Percentiles rank a stretch among this genome's conserved stretches.
phyloP scores from a whole-genome alignment of 2,113 vertebrate genomes.

The Nothobranchius furzeri region DNA sequence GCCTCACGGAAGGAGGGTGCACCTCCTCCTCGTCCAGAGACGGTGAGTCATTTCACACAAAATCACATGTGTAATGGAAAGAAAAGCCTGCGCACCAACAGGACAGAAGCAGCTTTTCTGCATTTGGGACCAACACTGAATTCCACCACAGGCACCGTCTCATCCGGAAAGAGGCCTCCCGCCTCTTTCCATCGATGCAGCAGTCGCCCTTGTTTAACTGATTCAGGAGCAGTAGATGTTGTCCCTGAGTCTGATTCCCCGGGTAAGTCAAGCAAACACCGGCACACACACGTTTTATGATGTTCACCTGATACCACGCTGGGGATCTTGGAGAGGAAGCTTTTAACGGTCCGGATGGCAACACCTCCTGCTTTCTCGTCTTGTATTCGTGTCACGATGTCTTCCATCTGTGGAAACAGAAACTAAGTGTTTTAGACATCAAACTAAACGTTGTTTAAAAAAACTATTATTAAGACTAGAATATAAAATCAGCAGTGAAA shows the following conservation, averaged over 20 bases:
- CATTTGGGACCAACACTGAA: conserved; percentile 34
- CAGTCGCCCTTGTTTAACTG: conserved; percentile 47
- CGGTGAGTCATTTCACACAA: conserved; percentile 58
- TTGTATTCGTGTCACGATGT: conserved; percentile 91
- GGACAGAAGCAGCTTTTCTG: conserved; percentile 20
- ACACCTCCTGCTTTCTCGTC: conserved; percentile 95
- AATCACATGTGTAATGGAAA: conserved; percentile 26
- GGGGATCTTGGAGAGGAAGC: conserved; percentile 97
- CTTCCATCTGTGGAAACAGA: conserved; percentile 86
- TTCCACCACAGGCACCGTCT: conserved; percentile 38
- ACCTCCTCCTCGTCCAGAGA: conserved; percentile 29
- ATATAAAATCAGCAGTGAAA: neutral
- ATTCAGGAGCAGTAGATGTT: conserved; percentile 2
- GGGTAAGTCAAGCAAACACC: neutral
- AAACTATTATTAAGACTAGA: too few species aligned
- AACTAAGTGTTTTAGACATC: neutral
- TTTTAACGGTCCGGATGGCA: conserved; percentile 94
- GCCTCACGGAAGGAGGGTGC: conserved; percentile 41
- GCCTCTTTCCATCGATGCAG: conserved; percentile 29
- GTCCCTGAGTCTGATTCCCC: neutral
- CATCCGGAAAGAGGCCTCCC: conserved; percentile 41
- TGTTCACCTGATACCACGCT: conserved; percentile 91
- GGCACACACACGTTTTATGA: neutral
- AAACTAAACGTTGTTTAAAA: too few species aligned
- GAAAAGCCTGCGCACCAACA: conserved; percentile 19